Evolutionary conservation across 1,140 invertebrate genomes (phyloP).

Genomic region (Ptiloglossa arizonensis): DNA sequence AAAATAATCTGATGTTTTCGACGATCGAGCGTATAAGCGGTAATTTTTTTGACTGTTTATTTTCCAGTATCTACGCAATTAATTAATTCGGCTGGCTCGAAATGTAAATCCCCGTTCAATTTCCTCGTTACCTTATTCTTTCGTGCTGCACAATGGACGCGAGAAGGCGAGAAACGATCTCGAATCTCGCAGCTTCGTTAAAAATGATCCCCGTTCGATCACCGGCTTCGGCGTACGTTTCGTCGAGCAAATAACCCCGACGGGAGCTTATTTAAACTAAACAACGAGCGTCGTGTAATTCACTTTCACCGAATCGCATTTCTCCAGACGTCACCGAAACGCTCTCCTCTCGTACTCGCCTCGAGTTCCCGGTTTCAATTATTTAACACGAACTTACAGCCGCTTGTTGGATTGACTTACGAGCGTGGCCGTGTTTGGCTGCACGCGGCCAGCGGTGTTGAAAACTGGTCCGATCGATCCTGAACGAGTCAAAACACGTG

Average conservation of each 20-base stretch:
- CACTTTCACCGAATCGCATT: conserved; percentile 41
- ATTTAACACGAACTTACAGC: conserved; percentile 42
- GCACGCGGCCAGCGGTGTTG: conserved; percentile 12
- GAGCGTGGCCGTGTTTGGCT: conserved; percentile 28
- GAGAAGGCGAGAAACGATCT: not conserved
- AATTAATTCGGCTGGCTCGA: too few species aligned
- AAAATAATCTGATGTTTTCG: too few species aligned
- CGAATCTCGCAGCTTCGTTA: not conserved
- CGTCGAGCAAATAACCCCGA: not conserved
- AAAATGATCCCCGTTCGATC: conserved; percentile 21
- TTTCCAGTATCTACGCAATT: too few species aligned
- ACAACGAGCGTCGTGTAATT: conserved; percentile 32
- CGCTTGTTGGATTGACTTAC: conserved; percentile 54
- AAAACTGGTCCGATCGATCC: conserved; percentile 55
- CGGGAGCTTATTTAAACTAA: conserved; percentile 18
- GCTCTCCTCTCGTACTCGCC: not conserved
- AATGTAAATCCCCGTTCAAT: too few species aligned
- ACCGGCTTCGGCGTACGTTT: not conserved
- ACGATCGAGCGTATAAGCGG: too few species aligned
- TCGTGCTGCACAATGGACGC: not conserved
- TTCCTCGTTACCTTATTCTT: too few species aligned
- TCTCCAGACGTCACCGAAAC: conserved; percentile 25
- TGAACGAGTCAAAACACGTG: conserved; percentile 34
- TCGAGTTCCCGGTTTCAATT: conserved; percentile 28
- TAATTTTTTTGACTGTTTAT: too few species aligned